Base-by-base conservation (phyloP, 2,797 vertebrate genomes). In the Crocidura indochinensis region DNA sequence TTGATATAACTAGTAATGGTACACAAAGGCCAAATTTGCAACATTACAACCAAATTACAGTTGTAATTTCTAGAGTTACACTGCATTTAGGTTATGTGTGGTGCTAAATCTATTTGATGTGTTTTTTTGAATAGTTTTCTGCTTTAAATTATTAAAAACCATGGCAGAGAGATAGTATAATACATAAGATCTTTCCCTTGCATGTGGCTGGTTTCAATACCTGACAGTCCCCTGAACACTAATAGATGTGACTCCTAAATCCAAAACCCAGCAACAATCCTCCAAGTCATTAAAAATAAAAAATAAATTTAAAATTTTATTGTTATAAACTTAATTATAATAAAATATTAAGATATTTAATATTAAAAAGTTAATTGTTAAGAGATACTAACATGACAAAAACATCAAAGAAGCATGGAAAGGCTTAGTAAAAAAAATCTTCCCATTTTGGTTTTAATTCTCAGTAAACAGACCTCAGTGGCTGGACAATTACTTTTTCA, bases 51-150 rank as follows among this genome's bases (percentile, higher is more conserved):
- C 5, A 69, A 69, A 69, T 69, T 38, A 19, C 15, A 19, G n/a
- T 31, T 69, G 68, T 69, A 38, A 20, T 69, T 89, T 78, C n/a
- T 87, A 22, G 31, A 74, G 22, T 87, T 85, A 53, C 1, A 9
- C 27, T 31, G 26, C 20, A 49, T 68, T 71, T 31, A 75, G 65
- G 27, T 22, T 5, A 8, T 11, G 24, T 44, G 26, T 84, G 64
- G 44, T 64, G 27, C 51, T 47, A 72, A 71, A 47, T 64, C 6
- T 46, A 73, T 68, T n/a, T 87, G 29, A 69, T 53, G 19, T 87
- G 62, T 38, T 78, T 68, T 68, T 87, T 91, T 92, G 65, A 17
- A 79, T 65, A 10, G 3, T 88, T 74, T n/a, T 87, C 89, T 76
- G 22, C 11, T 76, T 90, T 92, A 81, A 84, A 79, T 87, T 75